Evolutionary conservation across 2,888 invertebrate genomes (phyloP).

Genomic region (Baccha elongata): DNA sequence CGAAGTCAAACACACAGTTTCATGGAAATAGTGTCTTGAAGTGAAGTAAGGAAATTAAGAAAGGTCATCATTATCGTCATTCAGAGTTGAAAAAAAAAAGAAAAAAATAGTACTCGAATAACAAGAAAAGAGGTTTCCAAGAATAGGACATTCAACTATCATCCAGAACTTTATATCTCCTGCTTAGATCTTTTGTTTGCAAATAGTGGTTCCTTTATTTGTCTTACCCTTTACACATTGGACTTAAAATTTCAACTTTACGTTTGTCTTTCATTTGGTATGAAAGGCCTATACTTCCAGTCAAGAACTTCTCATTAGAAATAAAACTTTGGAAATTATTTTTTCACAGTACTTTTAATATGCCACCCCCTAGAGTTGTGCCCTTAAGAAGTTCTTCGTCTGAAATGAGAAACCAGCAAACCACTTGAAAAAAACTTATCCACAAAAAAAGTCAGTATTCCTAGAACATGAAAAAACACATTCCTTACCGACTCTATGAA

Average conservation of each 20-base stretch:
- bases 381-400: constrained; percentile 18
- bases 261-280: not conserved
- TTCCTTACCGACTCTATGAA: not conserved
- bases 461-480: not conserved
- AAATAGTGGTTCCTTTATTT: not conserved
- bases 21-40: not conserved
- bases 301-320: constrained; percentile 1
- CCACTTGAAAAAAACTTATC: constrained; percentile 34
- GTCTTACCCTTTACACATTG: not conserved
- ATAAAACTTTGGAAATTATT: constrained; percentile 52
- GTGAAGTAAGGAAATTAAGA: constrained; percentile 14
- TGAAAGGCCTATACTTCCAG: not conserved
- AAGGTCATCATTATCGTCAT: not conserved
- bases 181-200: not conserved
- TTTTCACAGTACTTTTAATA: constrained; percentile 26
- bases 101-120: not conserved
- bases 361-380: constrained; percentile 2
- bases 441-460: constrained; percentile 1
- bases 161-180: not conserved
- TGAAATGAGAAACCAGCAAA: constrained; percentile 33
- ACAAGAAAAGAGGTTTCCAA: not conserved
- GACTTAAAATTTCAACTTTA: not conserved
- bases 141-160: not conserved
- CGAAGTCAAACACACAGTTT: not conserved
- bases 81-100: not conserved